A percentile compares a stretch with the other conserved stretches of the same genome.
Conservation (phyloP, 2,113 vertebrate species). For the Strix aluco region DNA sequence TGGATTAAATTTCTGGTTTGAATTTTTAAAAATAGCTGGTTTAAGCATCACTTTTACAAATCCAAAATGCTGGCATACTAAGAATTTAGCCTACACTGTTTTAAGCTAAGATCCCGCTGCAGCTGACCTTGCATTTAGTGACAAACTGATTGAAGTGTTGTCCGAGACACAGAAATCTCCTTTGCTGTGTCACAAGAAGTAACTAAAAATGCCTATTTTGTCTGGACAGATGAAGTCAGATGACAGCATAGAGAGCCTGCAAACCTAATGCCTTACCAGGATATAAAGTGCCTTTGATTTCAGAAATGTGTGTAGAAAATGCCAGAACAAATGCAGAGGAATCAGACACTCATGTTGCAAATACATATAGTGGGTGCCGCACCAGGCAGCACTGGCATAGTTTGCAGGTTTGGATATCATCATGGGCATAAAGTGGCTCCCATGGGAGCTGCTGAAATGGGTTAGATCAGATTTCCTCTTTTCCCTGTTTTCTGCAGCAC, state of each 20-base stretch:
- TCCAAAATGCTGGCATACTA: not conserved
- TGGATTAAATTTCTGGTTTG: not conserved
- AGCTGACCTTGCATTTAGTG: not conserved
- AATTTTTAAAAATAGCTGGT: not conserved
- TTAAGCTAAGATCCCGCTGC: not conserved
- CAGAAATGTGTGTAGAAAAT: not conserved
- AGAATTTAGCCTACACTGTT: not conserved
- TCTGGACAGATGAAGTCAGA: not conserved
- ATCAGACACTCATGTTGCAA: not conserved
- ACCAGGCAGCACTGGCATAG: not conserved
- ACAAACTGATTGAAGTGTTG: not conserved
- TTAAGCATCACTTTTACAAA: not conserved
- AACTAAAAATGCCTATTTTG: not conserved
- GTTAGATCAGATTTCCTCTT: not conserved
- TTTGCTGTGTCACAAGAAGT: not conserved
- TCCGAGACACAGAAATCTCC: not conserved
- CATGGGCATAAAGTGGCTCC: not conserved
- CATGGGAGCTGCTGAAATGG: not conserved
- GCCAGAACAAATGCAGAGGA: not conserved
- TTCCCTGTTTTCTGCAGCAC: not conserved
- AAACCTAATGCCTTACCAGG: not conserved
- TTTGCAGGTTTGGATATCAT: not conserved
- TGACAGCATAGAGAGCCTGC: not conserved
- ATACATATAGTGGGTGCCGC: rapidly evolving
- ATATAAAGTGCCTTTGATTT: not conserved